Percentiles rank a stretch among this genome's conserved stretches.
These are phyloP conservation scores for Tympanuchus pallidicinctus DNA, from an alignment of 2,113 vertebrate genomes.

Conservation along the genomic window DNA sequence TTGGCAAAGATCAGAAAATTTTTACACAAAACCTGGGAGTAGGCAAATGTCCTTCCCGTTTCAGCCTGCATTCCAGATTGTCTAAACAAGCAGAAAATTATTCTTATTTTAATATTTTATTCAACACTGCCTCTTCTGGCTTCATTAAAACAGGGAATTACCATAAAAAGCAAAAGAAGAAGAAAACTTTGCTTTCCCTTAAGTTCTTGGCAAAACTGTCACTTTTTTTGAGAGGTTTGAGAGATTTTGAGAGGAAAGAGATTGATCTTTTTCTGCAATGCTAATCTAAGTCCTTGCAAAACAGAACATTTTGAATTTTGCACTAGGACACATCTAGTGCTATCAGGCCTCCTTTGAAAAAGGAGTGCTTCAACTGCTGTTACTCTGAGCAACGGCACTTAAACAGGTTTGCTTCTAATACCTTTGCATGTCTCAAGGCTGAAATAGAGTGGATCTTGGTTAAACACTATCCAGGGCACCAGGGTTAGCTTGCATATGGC, in stretches of 20 bases:
- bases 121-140: constrained; percentile 16
- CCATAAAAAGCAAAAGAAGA: background rate
- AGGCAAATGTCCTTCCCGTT: background rate
- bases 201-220: constrained; percentile 18
- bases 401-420: background rate
- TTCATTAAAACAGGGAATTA: constrained; percentile 16
- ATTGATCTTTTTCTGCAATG: background rate
- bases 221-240: background rate
- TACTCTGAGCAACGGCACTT: background rate
- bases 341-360: background rate
- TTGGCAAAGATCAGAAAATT: background rate
- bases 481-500: background rate
- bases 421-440: constrained; percentile 2
- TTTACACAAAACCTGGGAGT: background rate
- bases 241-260: background rate
- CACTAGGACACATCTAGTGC: background rate
- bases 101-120: constrained; percentile 50
- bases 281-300: background rate
- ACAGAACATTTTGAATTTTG: background rate
- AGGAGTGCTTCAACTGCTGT: background rate
- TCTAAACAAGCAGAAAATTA: constrained; percentile 13
- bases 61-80: background rate
- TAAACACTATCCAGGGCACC: background rate
- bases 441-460: background rate
- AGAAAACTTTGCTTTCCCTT: background rate